A percentile compares a stretch with the other conserved stretches of the same genome.
phyloP scores from a whole-genome alignment of 2,797 vertebrate species.

The Takifugu rubripes region DNA sequence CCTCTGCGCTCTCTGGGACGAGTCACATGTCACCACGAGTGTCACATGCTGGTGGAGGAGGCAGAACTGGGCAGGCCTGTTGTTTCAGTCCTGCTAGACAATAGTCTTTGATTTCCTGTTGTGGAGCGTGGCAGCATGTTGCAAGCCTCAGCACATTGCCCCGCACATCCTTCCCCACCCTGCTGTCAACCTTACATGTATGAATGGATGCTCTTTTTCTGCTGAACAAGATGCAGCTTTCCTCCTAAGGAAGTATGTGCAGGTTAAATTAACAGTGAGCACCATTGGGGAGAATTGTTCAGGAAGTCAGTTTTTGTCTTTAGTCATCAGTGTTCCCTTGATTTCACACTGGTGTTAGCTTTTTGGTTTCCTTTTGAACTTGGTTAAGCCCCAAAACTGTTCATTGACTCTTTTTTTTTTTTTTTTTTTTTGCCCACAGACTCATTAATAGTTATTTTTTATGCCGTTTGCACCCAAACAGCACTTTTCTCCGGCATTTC shows the following conservation, averaged over 20 bases:
- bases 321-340: background rate
- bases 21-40: constrained; percentile 64
- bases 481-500: no score
- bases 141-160: constrained; percentile 79
- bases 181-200: constrained; percentile 64
- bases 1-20: constrained; percentile 31
- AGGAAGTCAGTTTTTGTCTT: background rate
- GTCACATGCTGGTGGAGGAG: constrained; percentile 62
- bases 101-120: constrained; percentile 79
- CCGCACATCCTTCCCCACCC: constrained; percentile 70
- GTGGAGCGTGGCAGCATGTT: constrained; percentile 57
- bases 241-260: constrained; percentile 43
- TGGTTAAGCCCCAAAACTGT: no score
- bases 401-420: no score
- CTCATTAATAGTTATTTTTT: no score
- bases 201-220: constrained; percentile 47
- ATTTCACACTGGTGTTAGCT: background rate
- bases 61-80: constrained; percentile 59
- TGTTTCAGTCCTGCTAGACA: constrained; percentile 74
- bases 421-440: no score
- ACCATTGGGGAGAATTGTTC: constrained; percentile 10
- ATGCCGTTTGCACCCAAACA: no score
- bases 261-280: constrained; percentile 53
- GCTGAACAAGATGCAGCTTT: constrained; percentile 72
- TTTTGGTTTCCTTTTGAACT: no score